Conservation (phyloP, 2,113 vertebrate species). For the Procavia capensis region DNA sequence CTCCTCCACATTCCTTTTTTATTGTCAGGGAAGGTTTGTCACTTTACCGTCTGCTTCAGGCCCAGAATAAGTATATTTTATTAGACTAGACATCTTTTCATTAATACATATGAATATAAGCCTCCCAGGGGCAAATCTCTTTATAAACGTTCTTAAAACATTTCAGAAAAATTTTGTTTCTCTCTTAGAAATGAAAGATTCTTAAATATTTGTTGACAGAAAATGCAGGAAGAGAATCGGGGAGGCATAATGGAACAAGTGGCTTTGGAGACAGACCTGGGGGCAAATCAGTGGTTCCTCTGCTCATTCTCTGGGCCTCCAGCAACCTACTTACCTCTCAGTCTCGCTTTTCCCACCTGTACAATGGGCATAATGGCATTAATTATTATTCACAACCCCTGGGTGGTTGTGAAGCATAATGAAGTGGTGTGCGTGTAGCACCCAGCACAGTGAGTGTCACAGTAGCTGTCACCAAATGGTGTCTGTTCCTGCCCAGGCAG, state of each 20-base stretch:
- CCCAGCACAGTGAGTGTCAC: not conserved
- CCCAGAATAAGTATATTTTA: not conserved
- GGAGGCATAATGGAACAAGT: not conserved
- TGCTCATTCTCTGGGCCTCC: not conserved
- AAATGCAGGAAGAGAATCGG: not conserved
- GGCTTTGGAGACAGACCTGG: not conserved
- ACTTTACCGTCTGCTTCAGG: not conserved
- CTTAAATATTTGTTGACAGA: not conserved
- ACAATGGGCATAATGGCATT: not conserved
- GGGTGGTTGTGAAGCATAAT: no score
- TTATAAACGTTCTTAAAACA: constrained; percentile 9
- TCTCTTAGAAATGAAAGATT: not conserved
- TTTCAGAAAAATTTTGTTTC: not conserved
- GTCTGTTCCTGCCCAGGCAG: rapidly evolving
- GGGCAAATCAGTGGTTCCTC: rapidly evolving
- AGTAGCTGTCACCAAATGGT: not conserved
- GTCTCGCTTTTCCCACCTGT: not conserved
- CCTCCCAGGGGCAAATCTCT: not conserved
- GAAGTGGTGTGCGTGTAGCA: no score
- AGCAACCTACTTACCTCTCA: not conserved
- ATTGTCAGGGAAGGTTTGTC: constrained; percentile 6
- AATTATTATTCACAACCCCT: no score
- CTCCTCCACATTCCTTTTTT: not conserved
- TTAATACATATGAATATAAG: not conserved
- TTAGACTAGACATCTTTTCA: not conserved